Conservation (phyloP, 2,113 vertebrate species). For the Ranitomeya variabilis region DNA sequence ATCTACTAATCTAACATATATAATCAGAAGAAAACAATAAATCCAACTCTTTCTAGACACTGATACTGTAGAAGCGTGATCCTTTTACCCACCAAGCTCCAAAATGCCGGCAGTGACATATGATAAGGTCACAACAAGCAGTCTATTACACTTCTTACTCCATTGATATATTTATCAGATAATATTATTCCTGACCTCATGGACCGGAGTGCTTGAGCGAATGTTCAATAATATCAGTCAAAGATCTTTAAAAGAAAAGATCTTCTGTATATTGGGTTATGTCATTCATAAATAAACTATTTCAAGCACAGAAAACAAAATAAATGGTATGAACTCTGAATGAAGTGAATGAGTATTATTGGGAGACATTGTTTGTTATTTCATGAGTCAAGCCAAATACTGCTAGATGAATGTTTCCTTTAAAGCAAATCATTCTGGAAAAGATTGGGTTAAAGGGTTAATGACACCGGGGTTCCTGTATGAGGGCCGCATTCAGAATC, state of each 20-base stretch:
- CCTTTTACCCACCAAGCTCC: too few species aligned
- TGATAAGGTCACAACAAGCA: neutral
- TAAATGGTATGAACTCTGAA: conserved; percentile 7
- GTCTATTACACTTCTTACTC: neutral
- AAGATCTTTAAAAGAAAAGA: neutral
- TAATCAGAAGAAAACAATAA: too few species aligned
- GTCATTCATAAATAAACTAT: conserved; percentile 25
- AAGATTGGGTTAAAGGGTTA: neutral
- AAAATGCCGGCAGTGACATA: neutral
- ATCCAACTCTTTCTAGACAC: too few species aligned
- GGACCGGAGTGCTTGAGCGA: neutral
- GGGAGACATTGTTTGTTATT: conserved; percentile 25
- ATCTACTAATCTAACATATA: too few species aligned
- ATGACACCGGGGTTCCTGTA: neutral
- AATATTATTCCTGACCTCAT: neutral
- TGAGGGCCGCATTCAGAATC: neutral
- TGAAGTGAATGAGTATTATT: neutral
- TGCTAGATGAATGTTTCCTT: conserved; percentile 1
- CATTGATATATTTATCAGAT: conserved; percentile 7
- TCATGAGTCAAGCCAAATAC: neutral
- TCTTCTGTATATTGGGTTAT: conserved; percentile 2
- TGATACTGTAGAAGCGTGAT: too few species aligned
- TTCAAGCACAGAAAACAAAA: conserved; percentile 5
- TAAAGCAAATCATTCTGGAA: neutral
- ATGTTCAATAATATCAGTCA: neutral